Conservation (phyloP, 2,888 invertebrate species). For the Caenorhabditis sp. region DNA sequence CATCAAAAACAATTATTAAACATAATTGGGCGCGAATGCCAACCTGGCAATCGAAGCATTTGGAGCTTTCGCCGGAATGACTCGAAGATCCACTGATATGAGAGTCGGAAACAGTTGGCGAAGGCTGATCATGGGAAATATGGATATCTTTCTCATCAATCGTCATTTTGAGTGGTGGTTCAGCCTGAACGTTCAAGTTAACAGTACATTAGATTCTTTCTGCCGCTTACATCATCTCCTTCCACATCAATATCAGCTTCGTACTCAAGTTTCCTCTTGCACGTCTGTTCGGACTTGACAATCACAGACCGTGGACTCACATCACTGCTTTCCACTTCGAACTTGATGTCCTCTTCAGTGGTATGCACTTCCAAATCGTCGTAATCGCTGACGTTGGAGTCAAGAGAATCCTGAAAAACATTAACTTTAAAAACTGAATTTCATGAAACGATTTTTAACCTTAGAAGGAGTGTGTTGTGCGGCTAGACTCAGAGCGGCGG, state of each 20-base stretch:
- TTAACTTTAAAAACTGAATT: slow-evolving; percentile 24
- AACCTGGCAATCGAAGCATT: slow-evolving; percentile 72
- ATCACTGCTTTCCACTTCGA: slow-evolving; percentile 53
- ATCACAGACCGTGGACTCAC: slow-evolving; percentile 54
- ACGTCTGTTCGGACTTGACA: slow-evolving; percentile 35
- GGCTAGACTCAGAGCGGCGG: slow-evolving; percentile 19
- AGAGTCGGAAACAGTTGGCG: slow-evolving; percentile 74
- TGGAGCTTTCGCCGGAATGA: slow-evolving; percentile 59
- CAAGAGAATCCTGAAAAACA: slow-evolving; percentile 47
- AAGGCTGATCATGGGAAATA: slow-evolving; percentile 65
- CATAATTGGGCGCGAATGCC: no score
- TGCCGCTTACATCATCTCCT: slow-evolving; percentile 40
- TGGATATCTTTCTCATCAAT: slow-evolving; percentile 61
- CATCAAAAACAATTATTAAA: no score
- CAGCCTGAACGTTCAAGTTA: slow-evolving; percentile 37
- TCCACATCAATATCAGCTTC: slow-evolving; percentile 59
- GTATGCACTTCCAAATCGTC: slow-evolving; percentile 66
- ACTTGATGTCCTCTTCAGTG: slow-evolving; percentile 63
- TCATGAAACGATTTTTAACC: not conserved
- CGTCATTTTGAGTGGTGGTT: slow-evolving; percentile 57
- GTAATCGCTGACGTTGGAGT: slow-evolving; percentile 58
- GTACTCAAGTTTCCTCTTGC: slow-evolving; percentile 37
- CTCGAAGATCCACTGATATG: slow-evolving; percentile 72
- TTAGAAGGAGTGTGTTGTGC: slow-evolving; percentile 50
- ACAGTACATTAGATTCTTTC: not conserved